Evolutionary conservation across 2,113 vertebrate genomes (phyloP).

Genomic region (Prunella fulvescens): DNA sequence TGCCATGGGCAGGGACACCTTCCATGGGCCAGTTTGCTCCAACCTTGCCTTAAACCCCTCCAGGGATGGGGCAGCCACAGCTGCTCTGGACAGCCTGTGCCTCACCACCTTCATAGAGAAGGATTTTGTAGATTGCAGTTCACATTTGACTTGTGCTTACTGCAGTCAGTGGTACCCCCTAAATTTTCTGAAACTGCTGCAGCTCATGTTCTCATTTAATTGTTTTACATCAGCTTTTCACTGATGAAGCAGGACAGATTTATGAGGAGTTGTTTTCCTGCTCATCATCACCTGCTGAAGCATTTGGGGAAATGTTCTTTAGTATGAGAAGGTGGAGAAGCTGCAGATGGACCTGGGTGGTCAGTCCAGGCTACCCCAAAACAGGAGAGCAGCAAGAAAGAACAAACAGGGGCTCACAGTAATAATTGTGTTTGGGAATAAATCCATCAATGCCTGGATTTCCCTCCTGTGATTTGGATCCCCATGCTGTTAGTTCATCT

Average conservation of each 20-base stretch:
- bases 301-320: accelerated
- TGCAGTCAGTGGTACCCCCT: neutral
- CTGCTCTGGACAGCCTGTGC: neutral
- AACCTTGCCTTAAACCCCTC: neutral
- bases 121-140: neutral
- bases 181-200: neutral
- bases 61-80: neutral
- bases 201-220: neutral
- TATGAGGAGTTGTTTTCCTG: neutral
- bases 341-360: neutral
- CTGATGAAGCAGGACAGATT: neutral
- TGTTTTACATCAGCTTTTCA: neutral
- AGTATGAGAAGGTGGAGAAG: neutral
- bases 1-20: neutral
- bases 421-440: neutral
- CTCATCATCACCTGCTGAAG: neutral
- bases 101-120: neutral
- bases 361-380: neutral
- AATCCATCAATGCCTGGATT: neutral
- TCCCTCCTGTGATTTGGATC: neutral
- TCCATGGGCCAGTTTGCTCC: neutral
- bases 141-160: accelerated
- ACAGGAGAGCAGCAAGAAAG: neutral
- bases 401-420: neutral
- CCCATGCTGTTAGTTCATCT: accelerated